Percentiles rank a stretch among this genome's conserved stretches.
Conservation (phyloP, 2,888 invertebrate genomes). For the Eilema depressum region DNA sequence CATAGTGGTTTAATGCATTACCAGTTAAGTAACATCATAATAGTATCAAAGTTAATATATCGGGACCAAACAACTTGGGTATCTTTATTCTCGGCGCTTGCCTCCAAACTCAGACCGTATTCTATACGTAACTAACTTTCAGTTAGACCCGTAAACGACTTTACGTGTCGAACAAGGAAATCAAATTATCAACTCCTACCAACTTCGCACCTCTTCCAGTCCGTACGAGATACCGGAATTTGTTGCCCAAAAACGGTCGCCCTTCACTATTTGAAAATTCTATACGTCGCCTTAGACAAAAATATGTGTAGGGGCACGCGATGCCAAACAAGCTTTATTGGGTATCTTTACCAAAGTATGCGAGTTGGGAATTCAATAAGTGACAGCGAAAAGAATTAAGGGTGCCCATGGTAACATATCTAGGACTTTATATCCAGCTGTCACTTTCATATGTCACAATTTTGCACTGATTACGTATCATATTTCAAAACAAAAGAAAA, state of each 20-base stretch:
- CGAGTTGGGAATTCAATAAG: conserved; percentile 82
- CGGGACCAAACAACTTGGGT: conserved; percentile 61
- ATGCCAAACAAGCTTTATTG: conserved; percentile 83
- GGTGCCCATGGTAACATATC: conserved; percentile 64
- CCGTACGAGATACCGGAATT: conserved; percentile 74
- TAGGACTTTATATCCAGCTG: conserved; percentile 67
- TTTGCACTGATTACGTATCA: no score
- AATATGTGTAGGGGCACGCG: conserved; percentile 75
- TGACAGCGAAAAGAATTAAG: conserved; percentile 79
- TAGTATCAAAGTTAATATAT: conserved; percentile 59
- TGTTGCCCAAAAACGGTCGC: conserved; percentile 67
- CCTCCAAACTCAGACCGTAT: conserved; percentile 70
- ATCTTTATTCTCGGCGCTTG: conserved; percentile 68
- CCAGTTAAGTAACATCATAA: conserved; percentile 50
- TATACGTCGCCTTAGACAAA: conserved; percentile 75
- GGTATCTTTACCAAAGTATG: conserved; percentile 80
- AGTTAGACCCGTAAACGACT: conserved; percentile 82
- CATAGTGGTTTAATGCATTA: conserved; percentile 38
- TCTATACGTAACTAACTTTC: conserved; percentile 75
- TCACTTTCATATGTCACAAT: conserved; percentile 57
- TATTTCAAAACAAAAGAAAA: not conserved
- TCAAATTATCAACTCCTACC: conserved; percentile 84
- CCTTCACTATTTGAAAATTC: conserved; percentile 79
- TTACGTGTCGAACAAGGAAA: conserved; percentile 85
- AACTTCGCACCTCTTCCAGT: conserved; percentile 80